These are phyloP conservation scores for Macrostomum cliftonense DNA, from an alignment of 2,888 invertebrate species.

Conservation along the genomic window DNA sequence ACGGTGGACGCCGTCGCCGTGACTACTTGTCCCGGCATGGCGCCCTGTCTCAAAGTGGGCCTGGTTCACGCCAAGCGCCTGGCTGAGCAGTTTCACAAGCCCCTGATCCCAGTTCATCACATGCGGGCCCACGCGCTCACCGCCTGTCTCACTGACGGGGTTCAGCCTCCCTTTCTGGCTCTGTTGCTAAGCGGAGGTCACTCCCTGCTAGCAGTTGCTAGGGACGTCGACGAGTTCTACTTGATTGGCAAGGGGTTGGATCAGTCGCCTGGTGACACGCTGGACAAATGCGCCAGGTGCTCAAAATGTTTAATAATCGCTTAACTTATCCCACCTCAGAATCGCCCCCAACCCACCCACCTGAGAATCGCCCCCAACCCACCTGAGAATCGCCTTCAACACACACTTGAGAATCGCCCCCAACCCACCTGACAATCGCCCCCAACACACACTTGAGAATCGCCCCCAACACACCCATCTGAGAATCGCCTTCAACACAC, in stretches of 20 bases:
- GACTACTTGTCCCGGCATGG: conserved; percentile 71
- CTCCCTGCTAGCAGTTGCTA: conserved; percentile 51
- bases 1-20: conserved; percentile 54
- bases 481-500: too few species aligned
- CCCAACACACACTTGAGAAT: too few species aligned
- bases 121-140: conserved; percentile 96
- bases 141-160: conserved; percentile 52
- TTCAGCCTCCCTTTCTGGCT: conserved; percentile 69
- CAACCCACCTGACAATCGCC: too few species aligned
- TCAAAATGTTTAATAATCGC: too few species aligned
- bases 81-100: conserved; percentile 38
- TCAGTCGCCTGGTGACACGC: conserved; percentile 75
- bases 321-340: too few species aligned
- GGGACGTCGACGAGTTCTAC: conserved; percentile 53
- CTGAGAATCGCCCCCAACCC: too few species aligned
- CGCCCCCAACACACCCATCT: too few species aligned
- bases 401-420: too few species aligned
- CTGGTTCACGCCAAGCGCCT: conserved; percentile 60
- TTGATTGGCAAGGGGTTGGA: conserved; percentile 60
- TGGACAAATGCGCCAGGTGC: conserved; percentile 59
- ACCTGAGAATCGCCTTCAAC: too few species aligned
- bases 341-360: too few species aligned
- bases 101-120: conserved; percentile 85
- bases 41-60: conserved; percentile 59
- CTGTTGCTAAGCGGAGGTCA: conserved; percentile 83